Conservation (phyloP, 2,113 vertebrate genomes). For the Scalopus aquaticus region DNA sequence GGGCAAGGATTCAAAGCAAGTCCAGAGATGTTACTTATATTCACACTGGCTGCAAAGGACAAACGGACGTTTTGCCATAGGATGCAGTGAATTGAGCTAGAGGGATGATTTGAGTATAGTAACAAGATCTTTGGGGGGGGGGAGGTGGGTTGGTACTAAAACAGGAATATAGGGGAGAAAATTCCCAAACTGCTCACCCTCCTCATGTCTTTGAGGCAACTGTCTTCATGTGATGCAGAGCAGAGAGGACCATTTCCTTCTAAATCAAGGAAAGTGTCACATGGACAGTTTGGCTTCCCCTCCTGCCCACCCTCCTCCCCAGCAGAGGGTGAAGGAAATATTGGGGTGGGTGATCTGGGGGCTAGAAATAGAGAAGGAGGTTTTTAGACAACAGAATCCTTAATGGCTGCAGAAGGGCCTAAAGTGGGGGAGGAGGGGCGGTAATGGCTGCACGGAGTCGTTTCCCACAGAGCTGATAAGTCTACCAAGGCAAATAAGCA, state of each 20-base stretch:
- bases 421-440: not conserved
- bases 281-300: not conserved
- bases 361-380: not conserved
- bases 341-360: not conserved
- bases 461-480: not conserved
- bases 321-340: not conserved
- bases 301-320: not conserved
- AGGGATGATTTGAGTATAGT: not conserved
- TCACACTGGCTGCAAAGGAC: not conserved
- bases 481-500: not conserved
- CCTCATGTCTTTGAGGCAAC: conserved; percentile 19
- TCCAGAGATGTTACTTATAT: not conserved
- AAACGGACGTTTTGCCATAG: not conserved
- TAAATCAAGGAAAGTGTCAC: conserved; percentile 53
- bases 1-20: not conserved
- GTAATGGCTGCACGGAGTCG: not conserved
- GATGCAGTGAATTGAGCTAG: not conserved
- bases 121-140: not conserved
- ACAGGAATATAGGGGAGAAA: not conserved
- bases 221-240: not conserved
- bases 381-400: not conserved
- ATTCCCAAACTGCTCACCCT: not conserved
- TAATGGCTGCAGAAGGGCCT: not conserved
- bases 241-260: conserved; percentile 71
- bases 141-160: not conserved